Percentiles rank a stretch among this genome's conserved stretches.
phyloP scores from a whole-genome alignment of 2,113 vertebrate species.

The Promerops cafer region DNA sequence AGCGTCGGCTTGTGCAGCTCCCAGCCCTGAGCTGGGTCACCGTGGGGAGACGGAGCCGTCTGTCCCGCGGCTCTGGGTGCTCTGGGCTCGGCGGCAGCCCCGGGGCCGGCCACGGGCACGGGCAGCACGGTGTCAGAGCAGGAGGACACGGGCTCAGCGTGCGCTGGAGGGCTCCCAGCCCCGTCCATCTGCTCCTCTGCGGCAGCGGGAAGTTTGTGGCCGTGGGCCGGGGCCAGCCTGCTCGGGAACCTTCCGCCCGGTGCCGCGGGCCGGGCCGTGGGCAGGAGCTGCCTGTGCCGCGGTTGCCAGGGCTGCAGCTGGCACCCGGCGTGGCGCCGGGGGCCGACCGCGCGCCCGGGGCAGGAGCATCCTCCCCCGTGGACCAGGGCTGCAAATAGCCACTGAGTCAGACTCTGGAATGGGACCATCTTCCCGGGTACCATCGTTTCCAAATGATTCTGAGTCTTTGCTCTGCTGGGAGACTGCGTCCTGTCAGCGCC shows the following conservation, averaged over 20 bases:
- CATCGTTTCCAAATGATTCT: rapidly evolving
- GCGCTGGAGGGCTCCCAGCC: background rate
- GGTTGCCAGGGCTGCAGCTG: slow-evolving; percentile 21
- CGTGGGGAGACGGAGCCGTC: rapidly evolving
- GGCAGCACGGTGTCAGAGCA: background rate
- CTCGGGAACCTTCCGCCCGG: background rate
- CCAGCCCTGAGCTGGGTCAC: background rate
- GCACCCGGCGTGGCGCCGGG: background rate
- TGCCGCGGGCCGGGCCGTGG: background rate
- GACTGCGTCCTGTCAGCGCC: rapidly evolving
- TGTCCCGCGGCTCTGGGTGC: rapidly evolving
- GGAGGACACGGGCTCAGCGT: background rate
- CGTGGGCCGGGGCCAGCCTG: background rate
- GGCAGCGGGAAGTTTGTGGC: background rate
- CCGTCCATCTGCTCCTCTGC: background rate
- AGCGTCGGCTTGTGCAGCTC: rapidly evolving
- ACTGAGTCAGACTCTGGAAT: background rate
- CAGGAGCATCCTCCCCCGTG: background rate
- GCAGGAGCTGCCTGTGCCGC: background rate
- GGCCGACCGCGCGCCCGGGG: rapidly evolving
- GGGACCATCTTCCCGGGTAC: background rate
- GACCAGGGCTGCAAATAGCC: background rate
- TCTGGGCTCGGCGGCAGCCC: background rate
- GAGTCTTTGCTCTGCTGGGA: background rate
- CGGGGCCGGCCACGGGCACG: rapidly evolving